Evolutionary conservation across 2,888 invertebrate genomes (phyloP), one percentile per base, ranked within the genome.

Genomic region (Xestia ashworthii): DNA sequence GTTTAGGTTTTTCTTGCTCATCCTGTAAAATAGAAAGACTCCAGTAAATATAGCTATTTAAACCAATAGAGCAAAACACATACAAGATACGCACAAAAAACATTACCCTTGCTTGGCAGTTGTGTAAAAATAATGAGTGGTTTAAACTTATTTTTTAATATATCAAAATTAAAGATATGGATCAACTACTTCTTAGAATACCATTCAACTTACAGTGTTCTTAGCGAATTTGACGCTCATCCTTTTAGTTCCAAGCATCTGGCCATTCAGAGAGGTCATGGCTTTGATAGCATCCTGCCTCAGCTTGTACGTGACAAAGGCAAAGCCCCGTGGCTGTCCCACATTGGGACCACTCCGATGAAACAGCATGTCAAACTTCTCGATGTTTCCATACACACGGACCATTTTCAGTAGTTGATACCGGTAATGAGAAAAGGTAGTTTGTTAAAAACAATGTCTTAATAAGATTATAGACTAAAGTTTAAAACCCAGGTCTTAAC

Each of bases 401-500:
- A 99, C 97, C 97, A 99, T 98, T 98, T 99, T 99, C 97, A 99
- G 97, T 97, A 99, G 98, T 98, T 99, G 98, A 98, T 98, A 99
- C 99, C 99, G 97, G 98, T 98, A 98, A 97, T 97, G 91, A 97
- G 95, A 94, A 95, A 92, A 89, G 92, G 92, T 92, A 91, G 91
- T 94, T 93, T 93, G 93, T 92, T 93, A 90, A 90, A 90, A 88
- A 87, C 83, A 64, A 46, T 78, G 50, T 80, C 25, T 2, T 25
- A 11, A 25, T 77, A 55, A 12, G 22, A 12, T 41, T 12, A 41
- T 22, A 12, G 22, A 38, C 22, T 9, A 38, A 11, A 62, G 22
- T 22, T 38, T 22, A 11, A 38, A 62, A 5, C 25, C 14, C 0
- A 8, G 58, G 25, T 3, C 58, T 14, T 25, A 58, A 14, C 14